Evolutionary conservation across 2,797 vertebrate genomes (phyloP).

Genomic region (Labroides dimidiatus): DNA sequence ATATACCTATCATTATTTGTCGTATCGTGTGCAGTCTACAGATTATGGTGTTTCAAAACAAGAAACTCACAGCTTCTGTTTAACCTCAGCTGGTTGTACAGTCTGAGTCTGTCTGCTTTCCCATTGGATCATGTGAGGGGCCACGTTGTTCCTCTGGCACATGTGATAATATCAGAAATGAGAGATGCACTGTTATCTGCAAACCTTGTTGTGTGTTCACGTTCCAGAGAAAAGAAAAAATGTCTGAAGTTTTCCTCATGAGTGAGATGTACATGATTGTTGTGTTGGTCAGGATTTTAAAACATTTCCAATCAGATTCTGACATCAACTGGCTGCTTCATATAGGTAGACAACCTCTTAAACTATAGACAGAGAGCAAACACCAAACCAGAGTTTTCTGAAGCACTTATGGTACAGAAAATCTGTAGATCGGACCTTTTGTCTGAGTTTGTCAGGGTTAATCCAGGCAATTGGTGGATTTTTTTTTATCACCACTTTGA

Average conservation of each 20-base stretch:
- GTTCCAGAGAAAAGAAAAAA: not conserved
- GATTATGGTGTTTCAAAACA: too few species aligned
- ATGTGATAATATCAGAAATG: not conserved
- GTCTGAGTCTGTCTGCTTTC: too few species aligned
- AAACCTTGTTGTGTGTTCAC: not conserved
- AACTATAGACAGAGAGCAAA: not conserved
- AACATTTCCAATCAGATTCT: too few species aligned
- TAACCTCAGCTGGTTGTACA: too few species aligned
- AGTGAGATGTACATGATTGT: not conserved
- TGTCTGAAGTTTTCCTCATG: not conserved
- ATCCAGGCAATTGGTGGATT: not conserved
- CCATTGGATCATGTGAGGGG: too few species aligned
- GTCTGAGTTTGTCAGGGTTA: constrained; percentile 19
- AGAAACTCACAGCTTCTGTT: too few species aligned
- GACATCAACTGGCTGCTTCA: too few species aligned
- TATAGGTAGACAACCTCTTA: not conserved
- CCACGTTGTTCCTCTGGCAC: not conserved
- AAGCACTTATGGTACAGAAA: not conserved
- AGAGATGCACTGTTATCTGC: not conserved
- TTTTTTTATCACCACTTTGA: constrained; percentile 42
- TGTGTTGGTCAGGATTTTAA: not conserved
- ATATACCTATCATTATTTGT: too few species aligned
- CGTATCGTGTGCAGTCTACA: too few species aligned
- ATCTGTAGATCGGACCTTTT: not conserved
- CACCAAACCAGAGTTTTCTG: not conserved